A percentile compares a stretch with the other conserved stretches of the same genome.
phyloP scores from a whole-genome alignment of 1,140 invertebrate genomes.

The Diachasma alloeum region DNA sequence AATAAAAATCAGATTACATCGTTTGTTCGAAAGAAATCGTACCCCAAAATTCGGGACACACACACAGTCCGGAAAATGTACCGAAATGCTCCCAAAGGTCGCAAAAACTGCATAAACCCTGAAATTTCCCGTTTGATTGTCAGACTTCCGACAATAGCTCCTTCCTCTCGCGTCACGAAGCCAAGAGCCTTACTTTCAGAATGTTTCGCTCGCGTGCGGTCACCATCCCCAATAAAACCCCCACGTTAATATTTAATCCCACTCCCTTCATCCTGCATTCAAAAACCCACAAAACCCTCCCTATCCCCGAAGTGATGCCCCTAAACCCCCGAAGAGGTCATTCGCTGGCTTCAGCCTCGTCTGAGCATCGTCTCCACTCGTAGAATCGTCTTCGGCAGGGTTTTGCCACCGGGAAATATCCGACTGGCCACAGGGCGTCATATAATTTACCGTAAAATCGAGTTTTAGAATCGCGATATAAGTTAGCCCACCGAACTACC shows the following conservation, averaged over 20 bases:
- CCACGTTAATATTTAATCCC: background rate
- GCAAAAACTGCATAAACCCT: no score
- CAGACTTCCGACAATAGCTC: no score
- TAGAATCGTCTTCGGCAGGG: background rate
- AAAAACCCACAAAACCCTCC: background rate
- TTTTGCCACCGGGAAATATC: background rate
- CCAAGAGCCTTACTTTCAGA: no score
- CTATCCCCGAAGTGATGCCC: background rate
- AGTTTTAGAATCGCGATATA: conserved; percentile 34
- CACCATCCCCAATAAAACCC: no score
- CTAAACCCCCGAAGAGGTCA: background rate
- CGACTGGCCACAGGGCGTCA: conserved; percentile 3
- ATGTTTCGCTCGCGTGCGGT: no score
- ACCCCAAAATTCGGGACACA: no score
- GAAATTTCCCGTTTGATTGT: no score
- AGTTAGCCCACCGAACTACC: conserved; percentile 17
- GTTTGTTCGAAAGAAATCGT: no score
- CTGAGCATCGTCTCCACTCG: background rate
- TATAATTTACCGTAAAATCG: conserved; percentile 37
- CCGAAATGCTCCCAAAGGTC: no score
- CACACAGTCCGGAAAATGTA: no score
- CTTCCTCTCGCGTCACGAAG: no score
- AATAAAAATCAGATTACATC: no score
- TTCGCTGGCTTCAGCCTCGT: background rate
- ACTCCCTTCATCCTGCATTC: background rate